A percentile compares a stretch with the other conserved stretches of the same genome.
Evolutionary conservation across 2,797 vertebrate genomes (phyloP).

Genomic region (Paramormyrops hopkinsi): DNA sequence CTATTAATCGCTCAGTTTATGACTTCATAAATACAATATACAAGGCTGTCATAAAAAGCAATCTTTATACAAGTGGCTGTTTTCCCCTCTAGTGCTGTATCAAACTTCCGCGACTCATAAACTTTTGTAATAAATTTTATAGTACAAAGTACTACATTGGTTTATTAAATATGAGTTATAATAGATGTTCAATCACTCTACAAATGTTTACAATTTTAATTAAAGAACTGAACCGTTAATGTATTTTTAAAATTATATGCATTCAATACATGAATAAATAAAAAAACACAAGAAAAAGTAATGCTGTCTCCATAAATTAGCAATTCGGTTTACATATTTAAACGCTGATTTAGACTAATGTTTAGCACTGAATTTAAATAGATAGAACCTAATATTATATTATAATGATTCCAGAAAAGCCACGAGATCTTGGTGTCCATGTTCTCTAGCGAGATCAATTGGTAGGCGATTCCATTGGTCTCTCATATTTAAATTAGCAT

Average conservation of each 20-base stretch:
- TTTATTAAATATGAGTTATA: background rate
- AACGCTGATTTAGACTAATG: background rate
- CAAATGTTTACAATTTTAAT: background rate
- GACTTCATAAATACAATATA: background rate
- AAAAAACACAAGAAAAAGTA: background rate
- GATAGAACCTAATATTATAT: constrained; percentile 19
- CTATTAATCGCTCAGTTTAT: background rate
- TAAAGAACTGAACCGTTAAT: constrained; percentile 11
- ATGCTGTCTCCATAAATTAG: constrained; percentile 13
- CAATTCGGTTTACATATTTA: background rate
- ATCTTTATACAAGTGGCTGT: background rate
- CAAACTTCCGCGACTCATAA: background rate
- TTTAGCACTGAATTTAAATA: background rate
- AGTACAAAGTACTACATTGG: background rate
- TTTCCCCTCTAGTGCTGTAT: background rate
- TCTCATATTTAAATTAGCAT: constrained; percentile 42
- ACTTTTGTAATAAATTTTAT: background rate
- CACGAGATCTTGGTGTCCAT: constrained; percentile 39
- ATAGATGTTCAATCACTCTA: background rate
- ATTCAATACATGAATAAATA: constrained; percentile 7
- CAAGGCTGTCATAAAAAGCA: background rate
- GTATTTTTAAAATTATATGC: background rate
- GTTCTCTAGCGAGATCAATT: constrained; percentile 50
- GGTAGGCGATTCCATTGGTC: constrained; percentile 44
- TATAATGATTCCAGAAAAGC: constrained; percentile 43